Percentiles rank a stretch among this genome's conserved stretches.
Evolutionary conservation across 2,797 vertebrate genomes (phyloP).

Genomic region (Falco cherrug): DNA sequence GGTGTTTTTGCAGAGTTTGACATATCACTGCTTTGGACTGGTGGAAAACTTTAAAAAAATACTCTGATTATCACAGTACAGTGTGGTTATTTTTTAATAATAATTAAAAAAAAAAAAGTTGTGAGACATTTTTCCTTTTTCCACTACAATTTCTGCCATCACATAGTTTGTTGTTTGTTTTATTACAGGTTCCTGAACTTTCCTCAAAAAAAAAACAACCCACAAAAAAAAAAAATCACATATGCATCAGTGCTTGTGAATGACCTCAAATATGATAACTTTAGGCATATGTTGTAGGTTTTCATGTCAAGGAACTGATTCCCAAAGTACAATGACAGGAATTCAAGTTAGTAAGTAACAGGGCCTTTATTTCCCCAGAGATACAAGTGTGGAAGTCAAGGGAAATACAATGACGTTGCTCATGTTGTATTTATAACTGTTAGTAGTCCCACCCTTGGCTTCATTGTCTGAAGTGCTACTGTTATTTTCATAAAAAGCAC

Average conservation of each 20-base stretch:
- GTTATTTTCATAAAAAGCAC: conserved; percentile 72
- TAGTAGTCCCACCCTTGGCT: conserved; percentile 62
- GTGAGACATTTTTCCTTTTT: conserved; percentile 26
- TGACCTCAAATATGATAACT: conserved; percentile 67
- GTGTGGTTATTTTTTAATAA: conserved; percentile 39
- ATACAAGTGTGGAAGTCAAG: conserved; percentile 73
- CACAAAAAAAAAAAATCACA: neutral
- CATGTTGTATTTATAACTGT: conserved; percentile 77
- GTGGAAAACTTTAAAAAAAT: conserved; percentile 15
- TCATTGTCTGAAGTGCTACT: conserved; percentile 71
- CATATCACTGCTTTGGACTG: conserved; percentile 31
- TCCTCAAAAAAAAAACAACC: neutral
- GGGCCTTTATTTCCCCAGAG: conserved; percentile 77
- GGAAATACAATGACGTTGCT: conserved; percentile 79
- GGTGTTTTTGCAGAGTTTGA: conserved; percentile 27
- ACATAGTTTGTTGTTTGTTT: conserved; percentile 53
- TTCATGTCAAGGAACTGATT: conserved; percentile 42
- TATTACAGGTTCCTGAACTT: neutral
- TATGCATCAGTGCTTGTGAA: conserved; percentile 21
- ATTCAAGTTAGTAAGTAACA: conserved; percentile 70
- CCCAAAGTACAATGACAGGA: conserved; percentile 79
- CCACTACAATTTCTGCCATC: neutral
- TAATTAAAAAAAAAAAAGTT: neutral
- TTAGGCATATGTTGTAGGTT: conserved; percentile 11
- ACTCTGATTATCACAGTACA: conserved; percentile 32